Evolutionary conservation across 2,888 invertebrate species (phyloP).

Genomic region (Leuctra nigra): DNA sequence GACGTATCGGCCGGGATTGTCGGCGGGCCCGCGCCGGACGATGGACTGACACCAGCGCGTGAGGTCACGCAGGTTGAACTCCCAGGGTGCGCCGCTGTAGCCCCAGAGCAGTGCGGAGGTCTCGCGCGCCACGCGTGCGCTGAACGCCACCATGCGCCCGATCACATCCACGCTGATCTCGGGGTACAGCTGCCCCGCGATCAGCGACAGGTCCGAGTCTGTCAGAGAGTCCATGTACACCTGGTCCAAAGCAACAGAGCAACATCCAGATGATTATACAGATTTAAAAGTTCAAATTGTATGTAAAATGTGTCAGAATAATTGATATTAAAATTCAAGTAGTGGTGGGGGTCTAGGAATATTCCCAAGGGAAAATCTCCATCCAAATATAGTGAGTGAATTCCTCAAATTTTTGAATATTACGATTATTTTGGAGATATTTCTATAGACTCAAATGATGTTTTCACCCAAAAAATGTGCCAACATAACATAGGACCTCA

Average conservation of each 20-base stretch:
- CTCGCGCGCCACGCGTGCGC: conserved; percentile 57
- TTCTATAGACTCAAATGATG: no score
- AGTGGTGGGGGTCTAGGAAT: no score
- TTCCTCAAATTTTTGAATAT: no score
- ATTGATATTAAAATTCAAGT: no score
- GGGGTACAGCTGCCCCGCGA: conserved; percentile 60
- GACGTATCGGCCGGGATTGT: conserved; percentile 54
- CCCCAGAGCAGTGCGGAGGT: conserved; percentile 63
- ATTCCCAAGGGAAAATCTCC: no score
- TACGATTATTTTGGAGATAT: no score
- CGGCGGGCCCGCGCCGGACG: conserved; percentile 33
- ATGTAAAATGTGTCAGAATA: no score
- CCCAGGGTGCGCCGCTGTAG: conserved; percentile 77
- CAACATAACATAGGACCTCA: no score
- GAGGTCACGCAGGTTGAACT: conserved; percentile 94
- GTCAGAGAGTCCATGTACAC: conserved; percentile 54
- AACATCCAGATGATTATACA: no score
- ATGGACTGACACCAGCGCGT: conserved; percentile 86
- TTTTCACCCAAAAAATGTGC: no score
- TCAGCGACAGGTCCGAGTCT: conserved; percentile 54
- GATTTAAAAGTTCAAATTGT: no score
- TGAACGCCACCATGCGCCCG: conserved; percentile 70
- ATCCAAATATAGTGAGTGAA: no score
- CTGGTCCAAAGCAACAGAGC: conserved; percentile 38
- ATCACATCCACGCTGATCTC: conserved; percentile 53